Percentiles rank a stretch among this genome's conserved stretches.
These are phyloP conservation scores for Helicolenus hilgendorfi DNA, from an alignment of 2,797 vertebrate species.

Conservation along the genomic window DNA sequence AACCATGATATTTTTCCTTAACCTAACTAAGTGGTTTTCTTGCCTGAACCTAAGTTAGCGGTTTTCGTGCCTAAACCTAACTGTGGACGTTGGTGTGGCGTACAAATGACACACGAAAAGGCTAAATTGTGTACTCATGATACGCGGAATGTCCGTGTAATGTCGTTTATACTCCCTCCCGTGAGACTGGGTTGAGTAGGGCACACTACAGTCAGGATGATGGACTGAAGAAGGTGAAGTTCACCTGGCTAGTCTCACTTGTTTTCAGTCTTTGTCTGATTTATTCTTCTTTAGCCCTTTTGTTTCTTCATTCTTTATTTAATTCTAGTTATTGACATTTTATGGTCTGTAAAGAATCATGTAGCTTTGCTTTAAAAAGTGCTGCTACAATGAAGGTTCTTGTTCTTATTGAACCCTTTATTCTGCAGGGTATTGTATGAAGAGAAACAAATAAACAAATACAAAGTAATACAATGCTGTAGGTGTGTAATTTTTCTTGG, in stretches of 20 bases:
- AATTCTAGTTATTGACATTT: background rate
- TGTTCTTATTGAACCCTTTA: slow-evolving; percentile 4
- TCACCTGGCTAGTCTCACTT: background rate
- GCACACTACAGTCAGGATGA: background rate
- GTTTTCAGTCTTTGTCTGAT: background rate
- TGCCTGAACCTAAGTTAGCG: too few species aligned
- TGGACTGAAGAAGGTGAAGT: background rate
- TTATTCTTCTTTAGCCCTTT: background rate
- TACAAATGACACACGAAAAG: too few species aligned
- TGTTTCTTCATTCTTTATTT: background rate
- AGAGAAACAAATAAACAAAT: background rate
- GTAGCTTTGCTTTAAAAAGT: slow-evolving; percentile 12
- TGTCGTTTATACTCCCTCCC: too few species aligned
- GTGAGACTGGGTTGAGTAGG: too few species aligned
- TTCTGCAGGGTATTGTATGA: background rate
- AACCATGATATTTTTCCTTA: too few species aligned
- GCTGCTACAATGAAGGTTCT: background rate
- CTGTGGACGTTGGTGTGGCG: too few species aligned
- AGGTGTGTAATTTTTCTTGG: slow-evolving; percentile 6
- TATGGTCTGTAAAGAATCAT: background rate
- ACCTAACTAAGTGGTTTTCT: too few species aligned
- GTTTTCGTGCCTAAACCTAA: too few species aligned
- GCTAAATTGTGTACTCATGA: too few species aligned
- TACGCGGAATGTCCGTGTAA: too few species aligned
- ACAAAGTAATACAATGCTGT: background rate